Evolutionary conservation across 2,113 vertebrate species (phyloP), one percentile per base, ranked within the genome.

Genomic region (Gambusia affinis): DNA sequence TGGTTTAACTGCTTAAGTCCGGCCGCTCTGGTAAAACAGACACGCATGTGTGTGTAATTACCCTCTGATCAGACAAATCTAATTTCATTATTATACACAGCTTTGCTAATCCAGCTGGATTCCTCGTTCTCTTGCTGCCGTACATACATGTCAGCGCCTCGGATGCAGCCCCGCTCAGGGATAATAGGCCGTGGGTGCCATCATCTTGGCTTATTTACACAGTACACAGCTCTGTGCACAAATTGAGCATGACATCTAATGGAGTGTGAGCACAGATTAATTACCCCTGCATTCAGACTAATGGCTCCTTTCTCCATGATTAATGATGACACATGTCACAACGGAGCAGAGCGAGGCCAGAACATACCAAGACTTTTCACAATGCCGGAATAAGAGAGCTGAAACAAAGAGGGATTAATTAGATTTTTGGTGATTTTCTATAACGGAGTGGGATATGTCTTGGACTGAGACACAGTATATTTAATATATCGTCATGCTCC

Each of bases 161-260:
- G 0, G 33, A 64, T 69, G 57, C 64, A 54, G n/a, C 28, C 69
- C 64, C 14, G 17, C 60, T 82, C 29, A 29, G 69, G 60, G 75
- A 71, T 51, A 82, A 79, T 65, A 62, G 51, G 63, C 77, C 73
- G 67, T 54, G 60, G 76, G 75, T 79, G 60, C 82, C 29, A 8
- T 83, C 66, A 2, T 51, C 83, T 80, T n/a, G 35, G 54, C 85
- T 84, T 88, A 81, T 89, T 90, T 90, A 85, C 78, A 74, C 72
- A 82, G 86, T 72, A 82, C 81, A 86, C 65, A 85, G 79, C 75
- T 35, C 65, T 73, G 70, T 72, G 78, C 78, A 63, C 85, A 88
- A 89, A 89, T 86, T 83, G 83, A 89, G 87, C 89, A 57, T 87
- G 90, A 82, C 79, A 39, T 85, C 84, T 88, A 90, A 89, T 89